These are phyloP conservation scores for Patella pellucida DNA, from an alignment of 2,888 invertebrate genomes.

Conservation along the genomic window DNA sequence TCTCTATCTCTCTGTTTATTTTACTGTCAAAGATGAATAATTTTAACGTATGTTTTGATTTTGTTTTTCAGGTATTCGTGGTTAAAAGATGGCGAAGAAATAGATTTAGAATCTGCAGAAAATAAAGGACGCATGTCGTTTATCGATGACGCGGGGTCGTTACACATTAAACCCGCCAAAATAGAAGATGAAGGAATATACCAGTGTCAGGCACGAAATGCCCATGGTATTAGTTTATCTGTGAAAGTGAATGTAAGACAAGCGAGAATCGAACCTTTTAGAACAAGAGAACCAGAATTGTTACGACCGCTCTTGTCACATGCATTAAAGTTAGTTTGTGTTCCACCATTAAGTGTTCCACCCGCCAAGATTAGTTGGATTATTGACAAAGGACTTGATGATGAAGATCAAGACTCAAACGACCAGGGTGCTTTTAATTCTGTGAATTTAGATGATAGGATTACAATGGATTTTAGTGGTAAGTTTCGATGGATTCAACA, in stretches of 20 bases:
- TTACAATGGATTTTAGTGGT: constrained; percentile 91
- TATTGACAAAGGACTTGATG: constrained; percentile 67
- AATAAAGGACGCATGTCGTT: constrained; percentile 27
- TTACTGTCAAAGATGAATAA: no score
- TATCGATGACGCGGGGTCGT: constrained; percentile 37
- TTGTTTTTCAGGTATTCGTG: constrained; percentile 53
- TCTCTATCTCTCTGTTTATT: no score
- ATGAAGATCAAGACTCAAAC: constrained; percentile 93
- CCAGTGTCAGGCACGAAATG: constrained; percentile 84
- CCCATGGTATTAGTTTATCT: constrained; percentile 93
- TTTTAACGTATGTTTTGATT: background rate
- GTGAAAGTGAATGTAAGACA: constrained; percentile 95
- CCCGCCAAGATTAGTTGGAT: constrained; percentile 35
- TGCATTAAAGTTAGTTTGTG: constrained; percentile 88
- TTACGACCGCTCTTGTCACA: constrained; percentile 76
- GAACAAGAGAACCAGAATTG: constrained; percentile 21
- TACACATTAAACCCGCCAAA: constrained; percentile 43
- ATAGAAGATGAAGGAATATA: constrained; percentile 90
- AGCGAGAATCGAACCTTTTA: constrained; percentile 73
- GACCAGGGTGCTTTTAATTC: constrained; percentile 83
- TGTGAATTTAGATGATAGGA: constrained; percentile 78
- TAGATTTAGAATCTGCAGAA: constrained; percentile 37
- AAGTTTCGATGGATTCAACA: background rate
- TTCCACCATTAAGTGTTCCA: constrained; percentile 79
- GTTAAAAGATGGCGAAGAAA: constrained; percentile 50